Evolutionary conservation across 64 coral and sea anemone genomes (phyloP), one percentile per base, ranked within the genome.

Genomic region (Actinia tenebrosa): DNA sequence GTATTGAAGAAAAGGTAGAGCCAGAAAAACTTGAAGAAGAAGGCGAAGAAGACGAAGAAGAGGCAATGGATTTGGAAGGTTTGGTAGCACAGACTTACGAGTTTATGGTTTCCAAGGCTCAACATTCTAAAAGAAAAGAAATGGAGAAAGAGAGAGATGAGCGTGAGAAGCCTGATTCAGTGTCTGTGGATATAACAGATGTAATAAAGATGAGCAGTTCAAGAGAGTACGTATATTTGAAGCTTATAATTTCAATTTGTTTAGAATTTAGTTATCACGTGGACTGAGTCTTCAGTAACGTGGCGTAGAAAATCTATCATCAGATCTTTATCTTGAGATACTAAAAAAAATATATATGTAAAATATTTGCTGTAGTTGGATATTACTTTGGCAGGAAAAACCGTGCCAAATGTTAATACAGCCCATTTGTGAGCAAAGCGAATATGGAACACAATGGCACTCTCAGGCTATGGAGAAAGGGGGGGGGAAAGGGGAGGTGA

Each of bases 101-200:
- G 16, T 87, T 91, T 68, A 91, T 91, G 90, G 84, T 82, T 54
- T 91, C 84, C 11, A 50, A 22, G 53, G 79, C 43, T 81, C 44
- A 22, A 37, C 8, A 20, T 47, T 50, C 50, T 52, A 53, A 44
- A 20, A 81, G 16, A 81, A 81, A 81, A 16, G 17, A 53, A 0
- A 53, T 19, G 18, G 22, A 44, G 53, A 1, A 22, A 53, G 79
- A 81, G 20, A 81, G 42, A 7, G 20, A 30, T 8, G 10, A 27
- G 23, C 69, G 8, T 42, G 26, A 27, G 69, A 75, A 30, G 26
- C 20, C 69, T 7, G 11, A 30, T 27, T 30, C 69, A 75, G 26
- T 75, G 25, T 75, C 69, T 30, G 1, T 75, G 69, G 69, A 75
- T 13, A 13, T 75, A 75, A 42, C 69, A 37, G 69, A 75, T 75